Percentiles rank a stretch among this genome's conserved stretches.
phyloP scores from a whole-genome alignment of 1,140 invertebrate species.

The Ostrea edulis region DNA sequence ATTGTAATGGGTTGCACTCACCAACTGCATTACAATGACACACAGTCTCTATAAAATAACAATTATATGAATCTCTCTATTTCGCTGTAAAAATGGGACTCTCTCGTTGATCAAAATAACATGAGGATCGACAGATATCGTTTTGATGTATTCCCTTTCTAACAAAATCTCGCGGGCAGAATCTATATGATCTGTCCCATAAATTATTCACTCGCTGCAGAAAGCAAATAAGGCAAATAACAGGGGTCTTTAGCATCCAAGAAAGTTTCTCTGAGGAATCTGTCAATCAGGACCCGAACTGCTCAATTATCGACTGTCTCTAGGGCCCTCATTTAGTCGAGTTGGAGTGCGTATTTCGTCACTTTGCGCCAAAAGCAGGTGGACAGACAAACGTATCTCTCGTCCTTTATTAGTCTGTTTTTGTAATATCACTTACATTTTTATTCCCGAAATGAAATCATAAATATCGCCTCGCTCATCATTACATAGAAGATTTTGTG shows the following conservation, averaged over 20 bases:
- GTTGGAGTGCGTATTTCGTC: not conserved
- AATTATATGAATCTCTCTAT: not conserved
- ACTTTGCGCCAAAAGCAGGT: not conserved
- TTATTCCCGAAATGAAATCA: not conserved
- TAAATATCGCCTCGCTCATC: conserved; percentile 1
- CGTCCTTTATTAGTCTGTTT: not conserved
- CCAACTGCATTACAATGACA: too few species aligned
- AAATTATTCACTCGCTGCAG: conserved; percentile 15
- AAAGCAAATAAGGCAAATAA: conserved; percentile 37
- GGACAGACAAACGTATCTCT: conserved; percentile 19
- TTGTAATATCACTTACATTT: conserved; percentile 9
- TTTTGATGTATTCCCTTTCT: conserved; percentile 4
- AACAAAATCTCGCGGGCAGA: conserved; percentile 19
- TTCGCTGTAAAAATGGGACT: not conserved
- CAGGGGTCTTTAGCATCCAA: conserved; percentile 22
- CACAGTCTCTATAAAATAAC: too few species aligned
- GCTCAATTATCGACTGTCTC: conserved; percentile 19
- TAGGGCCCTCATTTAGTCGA: not conserved
- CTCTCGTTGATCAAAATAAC: conserved; percentile 27
- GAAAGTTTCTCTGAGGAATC: not conserved
- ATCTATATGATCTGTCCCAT: conserved; percentile 29
- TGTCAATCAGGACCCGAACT: not conserved
- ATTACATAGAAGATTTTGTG: not conserved
- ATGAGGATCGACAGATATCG: conserved; percentile 21
- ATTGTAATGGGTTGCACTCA: too few species aligned